Evolutionary conservation across 2,888 invertebrate species (phyloP), one percentile per base, ranked within the genome.

Genomic region (Drosophila lacicola): DNA sequence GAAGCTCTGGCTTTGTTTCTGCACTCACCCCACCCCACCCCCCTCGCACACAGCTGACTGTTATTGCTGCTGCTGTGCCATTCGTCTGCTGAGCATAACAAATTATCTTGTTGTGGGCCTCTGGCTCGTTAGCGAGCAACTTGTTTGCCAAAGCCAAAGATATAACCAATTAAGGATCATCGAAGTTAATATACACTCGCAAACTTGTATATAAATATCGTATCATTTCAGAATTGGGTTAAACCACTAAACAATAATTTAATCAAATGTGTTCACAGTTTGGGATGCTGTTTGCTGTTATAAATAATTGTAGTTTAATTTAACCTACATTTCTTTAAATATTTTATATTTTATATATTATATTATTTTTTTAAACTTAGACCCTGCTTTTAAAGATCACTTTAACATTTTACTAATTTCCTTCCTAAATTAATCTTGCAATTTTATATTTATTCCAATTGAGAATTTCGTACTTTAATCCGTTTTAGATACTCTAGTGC

Each of bases 71-170:
- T 53, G 36, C 37, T 50, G 61, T 66, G 70, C 76, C 72, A 58
- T 51, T 71, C 77, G 63, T 70, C 77, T 69, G 74, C 80, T 39
- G 78, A 75, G 78, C 75, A 82, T 83, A 83, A 83, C 82, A 82
- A 82, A 82, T 82, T 83, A 83, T 82, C 82, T 83, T 76, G 78
- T 80, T 81, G 78, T 47, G 66, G 76, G 77, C 68, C 80, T 69
- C 68, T 81, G 75, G 70, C 80, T 82, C 82, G 82, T 82, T 82
- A 82, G 84, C 81, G 71, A 66, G 47, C 81, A 81, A 78, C 82
- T 83, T 83, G 83, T 83, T 83, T 78, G 64, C 66, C 19, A 67
- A 73, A 66, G 64, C 62, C 65, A 69, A 49, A 69, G 66, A 78
- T 63, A 56, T 60, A 21, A 45, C n/a, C 56, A 64, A 69, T 64